Base-by-base conservation (phyloP, 2,888 invertebrate species). In the Bombylius discolor region DNA sequence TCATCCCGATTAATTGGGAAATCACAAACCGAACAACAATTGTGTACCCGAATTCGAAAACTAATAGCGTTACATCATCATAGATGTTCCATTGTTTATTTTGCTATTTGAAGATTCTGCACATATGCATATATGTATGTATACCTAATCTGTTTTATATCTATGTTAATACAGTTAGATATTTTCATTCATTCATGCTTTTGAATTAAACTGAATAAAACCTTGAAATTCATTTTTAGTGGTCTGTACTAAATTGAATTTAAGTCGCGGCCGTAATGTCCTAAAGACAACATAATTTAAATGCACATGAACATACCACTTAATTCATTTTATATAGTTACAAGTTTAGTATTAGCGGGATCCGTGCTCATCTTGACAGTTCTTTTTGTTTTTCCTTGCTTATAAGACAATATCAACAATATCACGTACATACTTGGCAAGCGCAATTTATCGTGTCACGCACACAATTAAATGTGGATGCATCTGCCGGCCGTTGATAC, bases 391-490 rank as follows among this genome's bases (percentile, higher is more conserved):
- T 55, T 47, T 44, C 11, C 39, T 42, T 42, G 39, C 53, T 34
- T 45, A 56, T 34, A 47, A 47, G 55, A 56, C 47, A 56, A 56
- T 49, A 51, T 46, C 34, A 50, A 36, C 51, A 36, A 39, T 42
- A 42, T 42, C 39, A 42, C 39, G 39, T 42, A 42, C 39, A 42
- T 42, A 11, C 12, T 11, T 42, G 8, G 51, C 47, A 55, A 51
- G 51, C 23, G 52, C 56, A 56, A 56, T 56, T 56, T 56, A 56
- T 56, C 56, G 56, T 45, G 42, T 44, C 52, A 56, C 56, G 56
- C 56, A 51, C 49, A 51, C 56, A 54, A 49, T 54, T 54, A 54
- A 42, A 49, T 31, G 34, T 44, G 44, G 45, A 49, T 44, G 54
- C 49, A 54, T 49, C 54, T 49, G 54, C 34, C 33, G 14, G n/a